A percentile compares a stretch with the other conserved stretches of the same genome.
phyloP scores from a whole-genome alignment of 2,888 invertebrate species.

The Hemithea aestivaria region DNA sequence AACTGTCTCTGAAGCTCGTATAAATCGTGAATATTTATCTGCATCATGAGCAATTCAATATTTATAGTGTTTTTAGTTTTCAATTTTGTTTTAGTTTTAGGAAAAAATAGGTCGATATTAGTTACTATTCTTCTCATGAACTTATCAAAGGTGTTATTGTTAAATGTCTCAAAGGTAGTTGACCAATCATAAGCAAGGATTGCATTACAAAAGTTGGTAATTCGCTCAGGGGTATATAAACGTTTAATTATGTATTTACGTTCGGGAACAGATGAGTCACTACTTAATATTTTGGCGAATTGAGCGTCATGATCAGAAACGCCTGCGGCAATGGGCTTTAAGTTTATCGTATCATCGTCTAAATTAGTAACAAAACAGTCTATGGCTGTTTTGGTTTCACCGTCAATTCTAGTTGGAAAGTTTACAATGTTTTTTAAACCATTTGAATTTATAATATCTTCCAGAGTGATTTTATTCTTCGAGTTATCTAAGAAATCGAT shows the following conservation, averaged over 20 bases:
- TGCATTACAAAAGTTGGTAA: neutral
- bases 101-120: neutral
- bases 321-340: neutral
- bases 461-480: neutral
- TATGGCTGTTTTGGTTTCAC: neutral
- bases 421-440: constrained; percentile 1
- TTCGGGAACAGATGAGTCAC: too few relatives aligned
- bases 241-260: too few relatives aligned
- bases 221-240: too few relatives aligned
- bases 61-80: too few relatives aligned
- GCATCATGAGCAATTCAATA: neutral
- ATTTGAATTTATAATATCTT: neutral
- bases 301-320: constrained; percentile 7
- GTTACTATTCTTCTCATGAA: neutral
- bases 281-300: too few relatives aligned
- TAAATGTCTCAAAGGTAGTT: neutral
- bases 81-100: too few relatives aligned
- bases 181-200: constrained; percentile 1
- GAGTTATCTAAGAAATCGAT: constrained; percentile 2
- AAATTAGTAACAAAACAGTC: constrained; percentile 3
- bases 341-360: neutral
- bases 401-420: constrained; percentile 4
- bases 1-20: neutral
- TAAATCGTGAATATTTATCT: constrained; percentile 1
- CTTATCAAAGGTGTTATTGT: neutral